phyloP scores from a whole-genome alignment of 1,140 invertebrate genomes.

The Orchesella cincta region DNA sequence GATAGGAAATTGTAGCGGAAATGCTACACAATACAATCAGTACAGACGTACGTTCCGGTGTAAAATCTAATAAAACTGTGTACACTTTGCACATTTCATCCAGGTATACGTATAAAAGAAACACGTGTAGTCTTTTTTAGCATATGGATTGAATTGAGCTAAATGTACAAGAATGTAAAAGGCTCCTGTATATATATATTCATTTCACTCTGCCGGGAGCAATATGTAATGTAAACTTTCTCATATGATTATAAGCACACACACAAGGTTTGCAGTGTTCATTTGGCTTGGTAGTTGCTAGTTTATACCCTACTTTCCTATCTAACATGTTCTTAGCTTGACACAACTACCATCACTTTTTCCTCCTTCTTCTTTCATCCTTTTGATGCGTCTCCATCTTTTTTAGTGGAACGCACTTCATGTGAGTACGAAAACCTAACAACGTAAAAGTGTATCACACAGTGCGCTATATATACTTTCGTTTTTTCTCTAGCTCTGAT shows the following conservation, averaged over 20 bases:
- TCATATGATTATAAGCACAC: background rate
- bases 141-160: background rate
- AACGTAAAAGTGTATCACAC: background rate
- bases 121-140: background rate
- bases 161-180: background rate
- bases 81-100: background rate
- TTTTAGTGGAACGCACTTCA: background rate
- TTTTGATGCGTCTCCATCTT: constrained; percentile 8
- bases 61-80: no score
- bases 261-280: background rate
- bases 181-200: background rate
- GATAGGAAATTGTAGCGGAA: constrained; percentile 12
- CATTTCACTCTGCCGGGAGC: background rate
- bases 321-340: background rate
- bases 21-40: constrained; percentile 1
- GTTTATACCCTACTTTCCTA: background rate
- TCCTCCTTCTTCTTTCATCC: background rate
- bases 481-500: no score
- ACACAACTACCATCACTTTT: background rate
- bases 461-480: background rate
- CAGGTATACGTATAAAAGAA: background rate
- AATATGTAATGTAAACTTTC: constrained; percentile 8
- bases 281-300: background rate
- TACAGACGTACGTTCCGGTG: no score
- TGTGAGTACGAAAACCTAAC: background rate